A percentile compares a stretch with the other conserved stretches of the same genome.
phyloP scores from a whole-genome alignment of 2,888 invertebrate species.

The Pyrocoelia pectoralis region DNA sequence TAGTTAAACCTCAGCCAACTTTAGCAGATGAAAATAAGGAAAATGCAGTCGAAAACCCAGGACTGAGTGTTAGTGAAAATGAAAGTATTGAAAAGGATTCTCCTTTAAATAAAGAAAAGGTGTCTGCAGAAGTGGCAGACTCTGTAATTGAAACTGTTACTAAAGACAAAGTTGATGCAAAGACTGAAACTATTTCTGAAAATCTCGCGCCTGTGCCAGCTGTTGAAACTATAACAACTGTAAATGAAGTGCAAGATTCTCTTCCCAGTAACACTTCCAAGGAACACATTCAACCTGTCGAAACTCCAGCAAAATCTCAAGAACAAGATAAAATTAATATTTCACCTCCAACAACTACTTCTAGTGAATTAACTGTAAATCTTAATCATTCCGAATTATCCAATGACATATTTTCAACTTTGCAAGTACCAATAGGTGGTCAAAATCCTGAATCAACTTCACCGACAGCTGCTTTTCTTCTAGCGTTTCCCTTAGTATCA shows the following conservation, averaged over 20 bases:
- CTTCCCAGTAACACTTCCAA: too few relatives aligned
- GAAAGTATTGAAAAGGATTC: too few relatives aligned
- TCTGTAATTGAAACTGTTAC: background rate
- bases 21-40: background rate
- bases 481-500: constrained; percentile 78
- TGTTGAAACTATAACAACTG: background rate
- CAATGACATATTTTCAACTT: constrained; percentile 67
- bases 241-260: background rate
- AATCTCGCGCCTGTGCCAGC: background rate
- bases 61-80: background rate
- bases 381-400: constrained; percentile 63
- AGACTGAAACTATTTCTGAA: background rate
- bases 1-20: background rate
- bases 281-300: background rate
- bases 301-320: background rate
- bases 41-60: background rate
- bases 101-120: background rate
- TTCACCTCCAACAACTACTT: constrained; percentile 14
- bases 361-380: background rate
- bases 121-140: background rate
- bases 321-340: background rate
- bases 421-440: constrained; percentile 65
- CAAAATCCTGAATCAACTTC: constrained; percentile 70
- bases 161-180: background rate
- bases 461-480: constrained; percentile 79